A percentile compares a stretch with the other conserved stretches of the same genome.
Evolutionary conservation across 2,113 vertebrate genomes (phyloP).

Genomic region (Sinocyclocheilus maitianheensis): DNA sequence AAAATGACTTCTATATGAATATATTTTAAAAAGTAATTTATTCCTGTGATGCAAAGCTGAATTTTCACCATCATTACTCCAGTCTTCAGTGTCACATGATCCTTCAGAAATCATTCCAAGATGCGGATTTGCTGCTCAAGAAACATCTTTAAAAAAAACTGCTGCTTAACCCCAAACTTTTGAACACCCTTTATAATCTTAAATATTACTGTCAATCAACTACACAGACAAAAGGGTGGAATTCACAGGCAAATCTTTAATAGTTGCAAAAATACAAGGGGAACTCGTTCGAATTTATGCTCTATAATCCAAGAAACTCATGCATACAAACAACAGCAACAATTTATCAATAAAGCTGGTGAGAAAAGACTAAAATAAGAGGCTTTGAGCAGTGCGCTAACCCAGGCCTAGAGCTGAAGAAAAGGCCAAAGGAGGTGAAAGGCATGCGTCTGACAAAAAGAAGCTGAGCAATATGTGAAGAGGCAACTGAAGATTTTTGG

Average conservation of each 20-base stretch:
- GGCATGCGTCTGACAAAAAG: conserved; percentile 49
- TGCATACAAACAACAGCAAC: conserved; percentile 60
- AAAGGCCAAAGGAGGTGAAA: conserved; percentile 42
- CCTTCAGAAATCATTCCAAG: background rate
- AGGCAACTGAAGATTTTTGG: conserved; percentile 40
- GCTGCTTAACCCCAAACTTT: no score
- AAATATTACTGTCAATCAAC: background rate
- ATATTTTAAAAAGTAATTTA: no score
- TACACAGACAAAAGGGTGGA: background rate
- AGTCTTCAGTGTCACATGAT: background rate
- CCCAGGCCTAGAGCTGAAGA: conserved; percentile 38
- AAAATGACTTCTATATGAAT: background rate
- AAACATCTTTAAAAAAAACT: no score
- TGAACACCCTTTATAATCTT: background rate
- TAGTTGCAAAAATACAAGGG: conserved; percentile 73
- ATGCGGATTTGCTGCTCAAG: background rate
- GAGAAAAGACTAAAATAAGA: conserved; percentile 45
- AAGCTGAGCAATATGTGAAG: conserved; percentile 46
- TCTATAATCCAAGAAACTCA: conserved; percentile 55
- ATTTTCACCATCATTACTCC: background rate
- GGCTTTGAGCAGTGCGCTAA: conserved; percentile 49
- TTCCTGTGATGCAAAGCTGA: background rate
- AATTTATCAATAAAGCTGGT: conserved; percentile 44
- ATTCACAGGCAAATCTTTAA: conserved; percentile 74
- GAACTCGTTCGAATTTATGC: conserved; percentile 60